Conservation (phyloP, 1,140 invertebrate species). For the Pomacea maculata region DNA sequence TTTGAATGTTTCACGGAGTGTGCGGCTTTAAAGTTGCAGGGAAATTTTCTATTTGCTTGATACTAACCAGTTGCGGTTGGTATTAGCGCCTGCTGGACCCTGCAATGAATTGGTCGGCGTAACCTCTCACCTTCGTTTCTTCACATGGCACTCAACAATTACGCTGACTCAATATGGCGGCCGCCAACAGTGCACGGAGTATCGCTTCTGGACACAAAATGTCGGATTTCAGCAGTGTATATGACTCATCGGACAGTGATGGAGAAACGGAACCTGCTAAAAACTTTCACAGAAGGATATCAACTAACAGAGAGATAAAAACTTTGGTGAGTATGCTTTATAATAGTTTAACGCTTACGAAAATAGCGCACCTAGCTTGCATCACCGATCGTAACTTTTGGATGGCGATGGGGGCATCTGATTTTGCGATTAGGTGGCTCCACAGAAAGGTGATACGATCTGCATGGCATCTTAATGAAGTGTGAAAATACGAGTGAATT, state of each 20-base stretch:
- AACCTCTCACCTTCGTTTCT: constrained; percentile 8
- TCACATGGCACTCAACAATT: constrained; percentile 20
- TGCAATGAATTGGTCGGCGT: not conserved
- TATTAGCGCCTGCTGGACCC: too few species aligned
- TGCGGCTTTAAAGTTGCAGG: too few species aligned
- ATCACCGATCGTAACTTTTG: too few species aligned
- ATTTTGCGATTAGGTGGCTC: too few species aligned
- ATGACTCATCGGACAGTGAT: constrained; percentile 75
- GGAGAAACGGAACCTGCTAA: constrained; percentile 74
- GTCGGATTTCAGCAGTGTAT: constrained; percentile 37
- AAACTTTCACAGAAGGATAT: constrained; percentile 74
- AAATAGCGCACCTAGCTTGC: not conserved
- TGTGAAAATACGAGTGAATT: too few species aligned
- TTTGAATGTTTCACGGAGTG: too few species aligned
- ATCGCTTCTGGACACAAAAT: constrained; percentile 33
- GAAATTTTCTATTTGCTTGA: too few species aligned
- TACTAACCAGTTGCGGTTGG: too few species aligned
- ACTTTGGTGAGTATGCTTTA: constrained; percentile 69
- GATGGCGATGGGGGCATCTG: too few species aligned
- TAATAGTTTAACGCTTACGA: not conserved
- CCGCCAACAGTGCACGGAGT: constrained; percentile 33
- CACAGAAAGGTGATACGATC: too few species aligned
- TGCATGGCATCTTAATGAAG: too few species aligned
- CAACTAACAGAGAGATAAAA: constrained; percentile 74
- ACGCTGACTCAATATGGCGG: constrained; percentile 38